These are phyloP conservation scores for Pristionchus japonicus DNA, from an alignment of 2,888 invertebrate species.

Conservation along the genomic window DNA sequence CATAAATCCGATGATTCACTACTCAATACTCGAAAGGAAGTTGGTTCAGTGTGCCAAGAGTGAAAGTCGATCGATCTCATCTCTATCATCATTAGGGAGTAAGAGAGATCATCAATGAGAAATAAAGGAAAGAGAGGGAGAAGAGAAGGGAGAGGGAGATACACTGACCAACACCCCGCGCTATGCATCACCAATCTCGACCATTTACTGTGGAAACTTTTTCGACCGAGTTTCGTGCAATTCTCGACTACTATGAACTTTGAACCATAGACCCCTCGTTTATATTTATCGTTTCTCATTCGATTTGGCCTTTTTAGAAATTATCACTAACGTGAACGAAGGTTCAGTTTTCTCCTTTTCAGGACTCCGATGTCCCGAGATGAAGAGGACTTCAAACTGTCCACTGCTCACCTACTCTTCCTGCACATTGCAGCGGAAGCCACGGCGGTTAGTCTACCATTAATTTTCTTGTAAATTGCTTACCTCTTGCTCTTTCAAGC, in stretches of 20 bases:
- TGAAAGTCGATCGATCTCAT: conserved; percentile 35
- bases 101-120: too few species aligned
- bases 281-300: too few species aligned
- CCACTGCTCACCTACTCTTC: background rate
- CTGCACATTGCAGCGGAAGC: conserved; percentile 53
- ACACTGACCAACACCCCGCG: background rate
- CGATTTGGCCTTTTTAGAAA: too few species aligned
- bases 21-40: background rate
- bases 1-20: background rate
- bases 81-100: conserved; percentile 10
- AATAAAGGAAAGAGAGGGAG: conserved; percentile 42
- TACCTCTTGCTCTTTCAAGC: too few species aligned
- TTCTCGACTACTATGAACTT: background rate
- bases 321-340: too few species aligned
- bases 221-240: background rate
- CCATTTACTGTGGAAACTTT: background rate
- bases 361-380: background rate
- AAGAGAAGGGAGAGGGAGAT: background rate
- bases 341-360: too few species aligned
- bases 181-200: background rate
- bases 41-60: conserved; percentile 24
- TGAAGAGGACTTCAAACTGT: background rate
- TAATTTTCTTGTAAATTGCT: too few species aligned
- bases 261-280: too few species aligned
- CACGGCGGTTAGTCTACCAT: conserved; percentile 40